phyloP scores from a whole-genome alignment of 2,888 invertebrate species.

The Eumacrocentrus americanus region DNA sequence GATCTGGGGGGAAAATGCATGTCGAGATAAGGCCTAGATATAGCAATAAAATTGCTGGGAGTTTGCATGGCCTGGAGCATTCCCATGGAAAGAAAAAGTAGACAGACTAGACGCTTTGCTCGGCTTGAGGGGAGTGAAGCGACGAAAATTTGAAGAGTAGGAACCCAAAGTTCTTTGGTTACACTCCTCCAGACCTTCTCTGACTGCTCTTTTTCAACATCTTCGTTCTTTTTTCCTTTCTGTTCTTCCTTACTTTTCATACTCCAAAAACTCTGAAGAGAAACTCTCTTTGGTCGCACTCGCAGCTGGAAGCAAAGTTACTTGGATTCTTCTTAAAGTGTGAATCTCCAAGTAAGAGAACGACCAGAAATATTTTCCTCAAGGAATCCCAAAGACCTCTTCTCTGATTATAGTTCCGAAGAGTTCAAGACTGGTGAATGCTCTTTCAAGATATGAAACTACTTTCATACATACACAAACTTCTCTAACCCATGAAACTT shows the following conservation, averaged over 20 bases:
- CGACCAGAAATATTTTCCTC: constrained; percentile 1
- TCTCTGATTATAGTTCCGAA: background rate
- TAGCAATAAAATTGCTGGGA: constrained; percentile 17
- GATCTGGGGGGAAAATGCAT: constrained; percentile 8
- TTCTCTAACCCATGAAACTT: too few species aligned
- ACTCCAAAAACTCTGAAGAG: background rate
- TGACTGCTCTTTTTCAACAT: background rate
- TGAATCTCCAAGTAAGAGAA: background rate
- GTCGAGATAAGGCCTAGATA: constrained; percentile 25
- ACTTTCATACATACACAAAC: background rate
- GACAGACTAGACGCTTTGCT: background rate
- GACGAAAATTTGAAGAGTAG: constrained; percentile 13
- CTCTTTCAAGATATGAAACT: background rate
- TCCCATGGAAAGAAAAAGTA: constrained; percentile 3
- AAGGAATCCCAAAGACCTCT: background rate
- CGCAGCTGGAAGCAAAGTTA: constrained; percentile 23
- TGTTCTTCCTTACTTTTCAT: too few species aligned
- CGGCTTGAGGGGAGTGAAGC: too few species aligned
- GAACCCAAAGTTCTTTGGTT: constrained; percentile 12
- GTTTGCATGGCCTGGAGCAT: constrained; percentile 23
- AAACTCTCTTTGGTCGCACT: constrained; percentile 10
- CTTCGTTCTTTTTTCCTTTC: constrained; percentile 6
- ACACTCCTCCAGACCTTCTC: constrained; percentile 23
- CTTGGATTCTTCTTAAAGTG: constrained; percentile 27
- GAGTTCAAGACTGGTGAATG: background rate